A percentile compares a stretch with the other conserved stretches of the same genome.
Conservation (phyloP, 1,140 invertebrate genomes). For the Pogonognathellus flavescens region DNA sequence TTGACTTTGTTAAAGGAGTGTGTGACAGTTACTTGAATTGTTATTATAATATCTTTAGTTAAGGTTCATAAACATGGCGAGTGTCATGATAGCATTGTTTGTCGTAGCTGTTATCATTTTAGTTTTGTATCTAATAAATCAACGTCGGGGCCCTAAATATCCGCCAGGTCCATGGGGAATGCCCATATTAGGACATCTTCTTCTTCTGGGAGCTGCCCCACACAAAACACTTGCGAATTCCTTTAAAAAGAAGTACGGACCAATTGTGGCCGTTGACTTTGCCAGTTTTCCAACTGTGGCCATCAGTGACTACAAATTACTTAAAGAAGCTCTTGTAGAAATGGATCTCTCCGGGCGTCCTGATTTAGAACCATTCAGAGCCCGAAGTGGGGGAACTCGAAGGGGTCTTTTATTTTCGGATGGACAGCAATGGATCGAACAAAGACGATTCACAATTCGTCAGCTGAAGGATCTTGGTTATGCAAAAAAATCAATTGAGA, state of each 20-base stretch:
- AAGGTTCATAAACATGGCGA: background rate
- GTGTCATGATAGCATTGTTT: background rate
- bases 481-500: conserved; percentile 53
- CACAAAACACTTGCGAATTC: conserved; percentile 9
- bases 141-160: conserved; percentile 52
- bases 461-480: conserved; percentile 57
- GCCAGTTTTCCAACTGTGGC: conserved; percentile 62
- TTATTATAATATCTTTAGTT: no score
- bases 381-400: conserved; percentile 51
- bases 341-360: conserved; percentile 51
- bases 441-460: conserved; percentile 57
- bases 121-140: conserved; percentile 23
- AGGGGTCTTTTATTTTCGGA: conserved; percentile 56
- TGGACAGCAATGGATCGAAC: conserved; percentile 58
- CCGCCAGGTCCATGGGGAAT: conserved; percentile 61
- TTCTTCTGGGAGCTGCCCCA: conserved; percentile 54
- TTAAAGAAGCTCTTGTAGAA: conserved; percentile 48
- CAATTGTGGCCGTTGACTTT: conserved; percentile 60
- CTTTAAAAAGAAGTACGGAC: conserved; percentile 60
- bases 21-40: no score
- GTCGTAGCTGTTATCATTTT: background rate
- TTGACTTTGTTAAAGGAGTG: no score
- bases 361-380: conserved; percentile 50
- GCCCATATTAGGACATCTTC: conserved; percentile 58
- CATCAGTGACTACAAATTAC: conserved; percentile 61